These are phyloP conservation scores for honey bee (Apis mellifera) DNA, from an alignment of 1,140 invertebrate species.

Conservation along the genomic window DNA sequence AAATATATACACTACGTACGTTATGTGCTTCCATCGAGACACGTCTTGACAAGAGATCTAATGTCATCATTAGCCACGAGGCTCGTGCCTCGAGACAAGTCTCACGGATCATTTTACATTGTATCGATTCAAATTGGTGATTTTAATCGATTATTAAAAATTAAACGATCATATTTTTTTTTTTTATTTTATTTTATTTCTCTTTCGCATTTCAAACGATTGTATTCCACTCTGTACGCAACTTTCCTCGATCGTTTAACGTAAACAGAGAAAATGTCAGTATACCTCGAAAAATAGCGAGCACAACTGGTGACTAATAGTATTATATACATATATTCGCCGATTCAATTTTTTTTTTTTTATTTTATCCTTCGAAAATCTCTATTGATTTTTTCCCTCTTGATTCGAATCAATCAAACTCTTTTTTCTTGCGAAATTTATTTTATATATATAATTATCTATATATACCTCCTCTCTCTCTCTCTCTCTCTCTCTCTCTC, in stretches of 20 bases:
- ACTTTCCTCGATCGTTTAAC: background rate
- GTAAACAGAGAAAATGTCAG: background rate
- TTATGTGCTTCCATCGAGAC: no score
- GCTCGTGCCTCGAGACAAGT: no score
- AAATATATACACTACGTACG: no score
- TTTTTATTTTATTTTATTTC: no score
- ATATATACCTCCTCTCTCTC: background rate
- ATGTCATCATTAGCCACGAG: no score
- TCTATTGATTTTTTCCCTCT: background rate
- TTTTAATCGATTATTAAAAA: no score
- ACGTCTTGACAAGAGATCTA: no score
- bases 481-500: background rate
- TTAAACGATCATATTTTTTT: no score
- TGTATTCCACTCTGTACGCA: background rate
- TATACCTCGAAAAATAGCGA: background rate
- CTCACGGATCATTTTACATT: no score
- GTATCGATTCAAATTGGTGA: no score
- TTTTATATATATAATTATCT: background rate
- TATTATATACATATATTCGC: background rate
- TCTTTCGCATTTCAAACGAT: no score
- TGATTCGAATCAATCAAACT: background rate
- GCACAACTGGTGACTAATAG: background rate
- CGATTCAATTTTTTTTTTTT: background rate
- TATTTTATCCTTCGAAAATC: background rate
- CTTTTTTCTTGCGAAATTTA: background rate